Base-by-base conservation (phyloP, 2,113 vertebrate genomes). In the Muscicapa adusta region DNA sequence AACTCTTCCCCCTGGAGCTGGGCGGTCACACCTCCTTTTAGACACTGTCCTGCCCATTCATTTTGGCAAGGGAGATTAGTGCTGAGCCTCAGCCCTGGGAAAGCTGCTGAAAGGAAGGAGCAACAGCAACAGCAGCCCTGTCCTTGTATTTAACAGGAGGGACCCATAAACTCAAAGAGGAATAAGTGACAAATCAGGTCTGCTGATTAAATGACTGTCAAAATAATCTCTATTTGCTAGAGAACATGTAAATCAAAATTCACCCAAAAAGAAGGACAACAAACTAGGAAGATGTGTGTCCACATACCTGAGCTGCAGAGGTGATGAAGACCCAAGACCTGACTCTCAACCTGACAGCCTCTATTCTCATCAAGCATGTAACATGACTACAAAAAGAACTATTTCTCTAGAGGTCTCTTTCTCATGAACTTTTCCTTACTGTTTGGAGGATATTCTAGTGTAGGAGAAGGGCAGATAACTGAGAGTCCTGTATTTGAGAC, bases 1-100 rank as follows among this genome's bases (percentile, higher is more conserved):
- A 80, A n/a, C 28, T 13, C 28, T 25, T 14, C 1, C 40, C 8
- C 8, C 6, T 0, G 0, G 28, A 20, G 13, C 1, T 29, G 48
- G 71, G 81, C 25, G 43, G 61, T 43, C 51, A 61, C 24, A 76
- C 7, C 54, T 62, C 47, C n/a, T 65, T 79, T 89, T n/a, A 70
- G 24, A 47, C n/a, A 63, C 24, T 70, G 12, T 24, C 80, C 63
- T 74, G 57, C 68, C 60, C 68, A 23, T 79, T 72, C 26, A 15
- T 76, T 88, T 62, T 9, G 4, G 40, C 57, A 51, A 51, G 65
- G 50, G 33, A 77, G 42, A 57, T 57, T 1, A 42, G 54, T 6
- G 29, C 54, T 53, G 84, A 83, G 58, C 36, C 24, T 45, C 82
- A 68, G 71, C 67, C 24, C 62, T 48, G 77, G 8, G 18, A 89